Evolutionary conservation across 2,888 invertebrate genomes (phyloP).

Genomic region (Hymenopus coronatus): DNA sequence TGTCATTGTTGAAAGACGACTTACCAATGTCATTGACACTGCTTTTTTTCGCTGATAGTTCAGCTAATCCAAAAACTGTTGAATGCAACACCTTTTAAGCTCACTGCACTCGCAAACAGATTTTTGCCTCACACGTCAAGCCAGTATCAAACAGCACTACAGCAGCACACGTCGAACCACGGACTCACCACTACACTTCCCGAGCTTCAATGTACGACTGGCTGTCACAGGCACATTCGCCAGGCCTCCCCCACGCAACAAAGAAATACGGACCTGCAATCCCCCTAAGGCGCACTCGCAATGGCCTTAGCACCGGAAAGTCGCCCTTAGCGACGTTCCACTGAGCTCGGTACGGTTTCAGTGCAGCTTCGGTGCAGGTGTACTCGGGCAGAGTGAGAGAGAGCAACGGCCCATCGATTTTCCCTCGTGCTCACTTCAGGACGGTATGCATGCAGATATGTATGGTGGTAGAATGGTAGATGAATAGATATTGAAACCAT

Average conservation of each 20-base stretch:
- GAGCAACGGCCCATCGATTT: conserved; percentile 49
- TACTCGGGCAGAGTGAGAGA: conserved; percentile 46
- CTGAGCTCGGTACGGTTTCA: conserved; percentile 26
- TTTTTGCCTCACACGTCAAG: background rate
- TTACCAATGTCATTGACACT: background rate
- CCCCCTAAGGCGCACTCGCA: background rate
- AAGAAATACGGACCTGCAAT: background rate
- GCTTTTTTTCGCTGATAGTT: background rate
- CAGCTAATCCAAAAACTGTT: background rate
- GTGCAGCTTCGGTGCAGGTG: conserved; percentile 50
- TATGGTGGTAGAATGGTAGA: background rate
- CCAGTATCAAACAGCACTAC: background rate
- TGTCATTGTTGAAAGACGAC: too few relatives aligned
- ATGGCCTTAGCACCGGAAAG: background rate
- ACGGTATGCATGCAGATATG: background rate
- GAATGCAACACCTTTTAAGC: background rate
- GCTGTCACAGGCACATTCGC: background rate
- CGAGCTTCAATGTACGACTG: background rate
- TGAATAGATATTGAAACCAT: background rate
- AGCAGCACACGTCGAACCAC: background rate
- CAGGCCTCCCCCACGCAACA: background rate
- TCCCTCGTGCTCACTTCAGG: conserved; percentile 29
- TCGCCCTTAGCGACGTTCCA: background rate
- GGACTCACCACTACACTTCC: background rate
- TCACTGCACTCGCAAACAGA: background rate